Conservation (phyloP, 2,797 vertebrate genomes). For the Diplodus sargus region DNA sequence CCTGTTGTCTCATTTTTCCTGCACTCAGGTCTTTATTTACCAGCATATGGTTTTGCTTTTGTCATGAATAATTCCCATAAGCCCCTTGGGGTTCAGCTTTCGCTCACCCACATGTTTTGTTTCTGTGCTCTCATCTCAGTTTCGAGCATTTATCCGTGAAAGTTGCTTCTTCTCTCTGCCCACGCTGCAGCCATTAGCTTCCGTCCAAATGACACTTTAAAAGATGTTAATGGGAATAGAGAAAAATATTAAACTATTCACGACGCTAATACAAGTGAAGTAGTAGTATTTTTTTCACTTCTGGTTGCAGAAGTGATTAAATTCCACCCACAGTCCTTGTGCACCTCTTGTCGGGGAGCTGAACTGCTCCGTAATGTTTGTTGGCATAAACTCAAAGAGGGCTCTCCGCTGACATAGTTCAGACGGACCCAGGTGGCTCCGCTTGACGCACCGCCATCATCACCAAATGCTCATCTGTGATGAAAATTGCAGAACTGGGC, state of each 20-base stretch:
- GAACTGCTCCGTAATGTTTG: slow-evolving; percentile 31
- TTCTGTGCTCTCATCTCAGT: background rate
- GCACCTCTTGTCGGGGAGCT: background rate
- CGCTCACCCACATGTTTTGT: slow-evolving; percentile 30
- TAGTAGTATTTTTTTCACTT: slow-evolving; percentile 16
- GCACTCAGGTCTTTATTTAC: slow-evolving; percentile 12
- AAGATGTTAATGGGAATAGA: slow-evolving; percentile 9
- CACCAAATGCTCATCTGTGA: background rate
- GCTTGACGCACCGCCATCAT: background rate
- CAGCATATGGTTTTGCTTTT: slow-evolving; percentile 15
- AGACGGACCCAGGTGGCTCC: slow-evolving; percentile 26
- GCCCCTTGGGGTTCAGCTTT: background rate
- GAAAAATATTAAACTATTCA: background rate
- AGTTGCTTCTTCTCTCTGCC: slow-evolving; percentile 36
- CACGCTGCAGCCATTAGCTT: slow-evolving; percentile 36
- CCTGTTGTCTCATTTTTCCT: slow-evolving; percentile 13
- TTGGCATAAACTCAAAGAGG: slow-evolving; percentile 29
- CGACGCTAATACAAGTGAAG: slow-evolving; percentile 9
- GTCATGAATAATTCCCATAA: slow-evolving; percentile 43
- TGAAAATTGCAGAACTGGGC: background rate
- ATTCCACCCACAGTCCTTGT: background rate
- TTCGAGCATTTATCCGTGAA: slow-evolving; percentile 21
- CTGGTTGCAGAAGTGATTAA: slow-evolving; percentile 39
- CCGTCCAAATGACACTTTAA: slow-evolving; percentile 25
- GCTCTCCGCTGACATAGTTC: slow-evolving; percentile 13